Conservation (phyloP, 2,797 vertebrate genomes). For the Hoplostethus atlanticus region DNA sequence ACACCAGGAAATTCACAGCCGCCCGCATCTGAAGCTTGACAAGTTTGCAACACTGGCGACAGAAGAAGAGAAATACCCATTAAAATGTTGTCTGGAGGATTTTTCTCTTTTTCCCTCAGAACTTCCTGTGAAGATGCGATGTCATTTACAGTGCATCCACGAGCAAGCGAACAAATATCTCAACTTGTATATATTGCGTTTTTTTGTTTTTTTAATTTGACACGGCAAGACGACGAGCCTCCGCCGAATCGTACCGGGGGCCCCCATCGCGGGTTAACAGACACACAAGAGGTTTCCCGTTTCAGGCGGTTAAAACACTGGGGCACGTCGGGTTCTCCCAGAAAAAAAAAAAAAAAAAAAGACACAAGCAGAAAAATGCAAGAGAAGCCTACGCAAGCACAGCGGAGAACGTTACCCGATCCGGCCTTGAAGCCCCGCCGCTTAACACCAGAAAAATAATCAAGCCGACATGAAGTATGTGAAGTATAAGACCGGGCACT, state of each 20-base stretch:
- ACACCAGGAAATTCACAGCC: slow-evolving; percentile 80
- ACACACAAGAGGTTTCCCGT: slow-evolving; percentile 20
- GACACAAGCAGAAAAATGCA: slow-evolving; percentile 27
- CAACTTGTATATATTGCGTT: slow-evolving; percentile 43
- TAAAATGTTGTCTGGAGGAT: slow-evolving; percentile 35
- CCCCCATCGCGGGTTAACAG: slow-evolving; percentile 1
- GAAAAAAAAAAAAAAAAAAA: not conserved
- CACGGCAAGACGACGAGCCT: slow-evolving; percentile 14
- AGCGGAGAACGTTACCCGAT: slow-evolving; percentile 69
- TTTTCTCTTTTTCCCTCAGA: slow-evolving; percentile 45
- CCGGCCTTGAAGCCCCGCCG: slow-evolving; percentile 68
- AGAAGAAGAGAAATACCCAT: slow-evolving; percentile 55
- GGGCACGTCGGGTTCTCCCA: slow-evolving; percentile 29
- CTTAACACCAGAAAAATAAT: slow-evolving; percentile 78
- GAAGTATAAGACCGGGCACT: slow-evolving; percentile 67
- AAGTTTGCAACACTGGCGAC: slow-evolving; percentile 60
- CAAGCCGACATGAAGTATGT: slow-evolving; percentile 75
- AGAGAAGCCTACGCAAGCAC: slow-evolving; percentile 51
- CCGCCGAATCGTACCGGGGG: not conserved
- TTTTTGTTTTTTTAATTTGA: slow-evolving; percentile 32
- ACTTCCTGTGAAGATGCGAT: slow-evolving; percentile 59
- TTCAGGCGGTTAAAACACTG: slow-evolving; percentile 32
- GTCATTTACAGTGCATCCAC: slow-evolving; percentile 44
- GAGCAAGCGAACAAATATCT: slow-evolving; percentile 54
- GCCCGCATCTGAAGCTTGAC: slow-evolving; percentile 70